phyloP scores from a whole-genome alignment of 2,797 vertebrate genomes.

The Betta splendens region DNA sequence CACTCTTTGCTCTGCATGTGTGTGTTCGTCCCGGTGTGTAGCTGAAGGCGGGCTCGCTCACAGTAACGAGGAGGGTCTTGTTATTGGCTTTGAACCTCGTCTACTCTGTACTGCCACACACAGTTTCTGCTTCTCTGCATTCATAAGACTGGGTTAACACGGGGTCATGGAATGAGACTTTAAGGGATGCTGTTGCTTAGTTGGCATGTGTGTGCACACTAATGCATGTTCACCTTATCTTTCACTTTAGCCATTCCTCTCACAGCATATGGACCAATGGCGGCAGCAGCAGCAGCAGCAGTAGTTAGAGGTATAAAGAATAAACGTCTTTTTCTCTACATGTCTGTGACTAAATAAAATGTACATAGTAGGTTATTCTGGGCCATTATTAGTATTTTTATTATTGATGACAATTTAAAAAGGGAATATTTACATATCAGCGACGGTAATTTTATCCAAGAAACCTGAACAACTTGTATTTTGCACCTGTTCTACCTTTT shows the following conservation, averaged over 20 bases:
- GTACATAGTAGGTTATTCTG: too few relatives aligned
- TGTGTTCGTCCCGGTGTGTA: slow-evolving; percentile 56
- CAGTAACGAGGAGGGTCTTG: slow-evolving; percentile 28
- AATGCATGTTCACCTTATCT: slow-evolving; percentile 23
- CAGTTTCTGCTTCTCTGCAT: neutral
- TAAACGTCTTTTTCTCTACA: neutral
- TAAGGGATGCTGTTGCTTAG: neutral
- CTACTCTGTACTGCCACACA: neutral
- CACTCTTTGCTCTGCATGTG: slow-evolving; percentile 63
- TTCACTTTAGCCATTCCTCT: slow-evolving; percentile 92
- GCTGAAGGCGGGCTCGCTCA: slow-evolving; percentile 51
- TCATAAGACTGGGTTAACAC: neutral
- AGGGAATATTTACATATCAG: too few relatives aligned
- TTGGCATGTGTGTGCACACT: slow-evolving; percentile 1
- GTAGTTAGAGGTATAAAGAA: slow-evolving; percentile 91
- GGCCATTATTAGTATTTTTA: neutral
- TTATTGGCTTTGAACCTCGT: slow-evolving; percentile 19
- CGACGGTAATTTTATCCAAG: too few relatives aligned
- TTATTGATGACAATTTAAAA: too few relatives aligned
- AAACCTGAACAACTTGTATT: too few relatives aligned
- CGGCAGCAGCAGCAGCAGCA: slow-evolving; percentile 90
- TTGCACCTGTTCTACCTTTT: too few relatives aligned
- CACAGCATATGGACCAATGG: slow-evolving; percentile 97
- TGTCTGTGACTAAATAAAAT: too few relatives aligned
- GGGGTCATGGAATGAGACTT: slow-evolving; percentile 27